A percentile compares a stretch with the other conserved stretches of the same genome.
Conservation (phyloP, 2,888 invertebrate species). For the Caenorhabditis japonica region DNA sequence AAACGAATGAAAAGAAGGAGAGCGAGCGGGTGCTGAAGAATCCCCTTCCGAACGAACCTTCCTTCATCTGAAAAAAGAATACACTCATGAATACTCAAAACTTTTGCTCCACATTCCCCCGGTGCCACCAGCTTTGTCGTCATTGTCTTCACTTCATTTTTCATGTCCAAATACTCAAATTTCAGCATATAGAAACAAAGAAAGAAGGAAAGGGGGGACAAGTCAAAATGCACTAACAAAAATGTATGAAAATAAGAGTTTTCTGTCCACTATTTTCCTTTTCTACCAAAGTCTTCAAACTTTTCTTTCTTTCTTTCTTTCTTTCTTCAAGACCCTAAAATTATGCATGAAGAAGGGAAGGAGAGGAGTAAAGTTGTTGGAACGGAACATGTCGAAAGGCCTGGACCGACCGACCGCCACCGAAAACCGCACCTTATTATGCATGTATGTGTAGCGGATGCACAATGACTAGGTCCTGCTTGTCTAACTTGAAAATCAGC, state of each 20-base stretch:
- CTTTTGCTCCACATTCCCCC: conserved; percentile 27
- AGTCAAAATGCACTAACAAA: conserved; percentile 25
- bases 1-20: conserved; percentile 14
- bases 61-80: conserved; percentile 42
- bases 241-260: conserved; percentile 48
- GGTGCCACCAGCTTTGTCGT: not conserved
- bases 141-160: conserved; percentile 40
- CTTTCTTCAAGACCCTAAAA: conserved; percentile 24
- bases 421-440: conserved; percentile 54
- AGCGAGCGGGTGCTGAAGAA: conserved; percentile 32
- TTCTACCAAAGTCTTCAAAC: conserved; percentile 18
- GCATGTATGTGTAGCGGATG: conserved; percentile 53
- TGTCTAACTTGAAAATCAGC: conserved; percentile 41
- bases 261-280: conserved; percentile 1
- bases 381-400: conserved; percentile 44
- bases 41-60: conserved; percentile 51
- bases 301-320: conserved; percentile 16
- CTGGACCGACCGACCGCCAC: conserved; percentile 22
- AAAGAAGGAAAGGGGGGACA: no score
- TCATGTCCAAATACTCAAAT: conserved; percentile 38
- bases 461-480: conserved; percentile 31
- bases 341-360: conserved; percentile 48
- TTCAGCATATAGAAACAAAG: no score
- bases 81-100: conserved; percentile 49
- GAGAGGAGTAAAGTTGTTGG: conserved; percentile 43